These are phyloP conservation scores for Neosalanx taihuensis DNA, from an alignment of 2,797 vertebrate species.

Conservation along the genomic window DNA sequence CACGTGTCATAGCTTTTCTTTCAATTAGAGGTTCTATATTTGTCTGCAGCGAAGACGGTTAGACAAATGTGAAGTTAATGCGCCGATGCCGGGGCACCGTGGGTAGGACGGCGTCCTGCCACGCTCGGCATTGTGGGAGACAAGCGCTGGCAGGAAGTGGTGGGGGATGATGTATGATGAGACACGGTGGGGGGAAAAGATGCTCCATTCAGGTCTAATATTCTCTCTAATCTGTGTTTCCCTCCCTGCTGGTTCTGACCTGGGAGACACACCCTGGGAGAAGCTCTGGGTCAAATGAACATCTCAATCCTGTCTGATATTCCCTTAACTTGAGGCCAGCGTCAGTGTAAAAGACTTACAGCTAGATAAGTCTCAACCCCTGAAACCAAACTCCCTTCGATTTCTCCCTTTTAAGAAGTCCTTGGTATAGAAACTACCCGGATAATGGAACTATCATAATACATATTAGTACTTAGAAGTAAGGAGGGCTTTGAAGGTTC, in stretches of 20 bases:
- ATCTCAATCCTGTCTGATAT: no score
- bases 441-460: no score
- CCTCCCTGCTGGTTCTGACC: slow-evolving; percentile 49
- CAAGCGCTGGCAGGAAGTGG: slow-evolving; percentile 28
- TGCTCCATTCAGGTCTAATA: slow-evolving; percentile 37
- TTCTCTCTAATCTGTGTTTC: slow-evolving; percentile 54
- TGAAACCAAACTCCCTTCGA: no score
- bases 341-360: no score
- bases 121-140: slow-evolving; percentile 58
- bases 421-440: no score
- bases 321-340: no score
- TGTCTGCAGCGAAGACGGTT: slow-evolving; percentile 24
- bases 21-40: neutral
- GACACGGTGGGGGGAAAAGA: slow-evolving; percentile 45
- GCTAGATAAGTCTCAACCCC: no score
- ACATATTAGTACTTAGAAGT: no score
- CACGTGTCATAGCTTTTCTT: neutral
- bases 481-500: no score
- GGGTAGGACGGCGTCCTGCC: slow-evolving; percentile 47
- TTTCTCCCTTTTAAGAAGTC: no score
- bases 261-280: slow-evolving; percentile 40
- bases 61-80: slow-evolving; percentile 68
- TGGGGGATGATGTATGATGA: slow-evolving; percentile 52
- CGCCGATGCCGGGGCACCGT: slow-evolving; percentile 53
- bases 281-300: neutral